phyloP scores from a whole-genome alignment of 1,140 invertebrate genomes.

The Gryon sp. region DNA sequence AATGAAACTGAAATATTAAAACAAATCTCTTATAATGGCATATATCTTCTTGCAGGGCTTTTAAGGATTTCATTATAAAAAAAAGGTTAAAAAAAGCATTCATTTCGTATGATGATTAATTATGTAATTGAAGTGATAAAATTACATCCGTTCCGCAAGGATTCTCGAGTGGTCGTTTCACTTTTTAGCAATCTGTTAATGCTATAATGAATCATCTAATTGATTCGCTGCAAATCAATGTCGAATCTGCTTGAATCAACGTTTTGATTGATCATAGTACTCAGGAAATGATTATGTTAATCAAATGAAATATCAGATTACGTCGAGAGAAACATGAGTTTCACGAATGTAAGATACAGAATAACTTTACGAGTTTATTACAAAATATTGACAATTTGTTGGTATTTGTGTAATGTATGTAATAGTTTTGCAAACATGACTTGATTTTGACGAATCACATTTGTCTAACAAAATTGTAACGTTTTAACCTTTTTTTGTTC shows the following conservation, averaged over 20 bases:
- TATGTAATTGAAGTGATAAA: constrained; percentile 28
- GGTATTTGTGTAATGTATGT: too few relatives aligned
- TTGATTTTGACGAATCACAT: neutral
- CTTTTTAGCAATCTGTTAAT: constrained; percentile 24
- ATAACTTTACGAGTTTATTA: constrained; percentile 1
- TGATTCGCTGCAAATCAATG: constrained; percentile 36
- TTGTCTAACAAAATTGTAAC: too few relatives aligned
- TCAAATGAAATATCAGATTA: constrained; percentile 1
- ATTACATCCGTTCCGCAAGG: constrained; percentile 2
- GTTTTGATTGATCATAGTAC: constrained; percentile 22
- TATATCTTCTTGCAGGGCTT: neutral
- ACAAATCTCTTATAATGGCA: neutral
- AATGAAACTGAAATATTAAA: constrained; percentile 19
- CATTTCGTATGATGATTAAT: constrained; percentile 17
- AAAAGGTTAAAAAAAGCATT: too few relatives aligned
- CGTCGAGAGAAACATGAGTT: constrained; percentile 10
- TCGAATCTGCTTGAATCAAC: constrained; percentile 9
- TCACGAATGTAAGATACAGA: constrained; percentile 1
- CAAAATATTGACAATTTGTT: too few relatives aligned
- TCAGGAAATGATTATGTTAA: constrained; percentile 42
- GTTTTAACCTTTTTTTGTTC: too few relatives aligned
- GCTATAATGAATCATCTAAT: constrained; percentile 41
- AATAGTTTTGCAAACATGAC: neutral
- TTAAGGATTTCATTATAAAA: neutral
- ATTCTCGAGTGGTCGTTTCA: constrained; percentile 29